Conservation (phyloP, 1,140 invertebrate genomes). For the Polyergus mexicanus region DNA sequence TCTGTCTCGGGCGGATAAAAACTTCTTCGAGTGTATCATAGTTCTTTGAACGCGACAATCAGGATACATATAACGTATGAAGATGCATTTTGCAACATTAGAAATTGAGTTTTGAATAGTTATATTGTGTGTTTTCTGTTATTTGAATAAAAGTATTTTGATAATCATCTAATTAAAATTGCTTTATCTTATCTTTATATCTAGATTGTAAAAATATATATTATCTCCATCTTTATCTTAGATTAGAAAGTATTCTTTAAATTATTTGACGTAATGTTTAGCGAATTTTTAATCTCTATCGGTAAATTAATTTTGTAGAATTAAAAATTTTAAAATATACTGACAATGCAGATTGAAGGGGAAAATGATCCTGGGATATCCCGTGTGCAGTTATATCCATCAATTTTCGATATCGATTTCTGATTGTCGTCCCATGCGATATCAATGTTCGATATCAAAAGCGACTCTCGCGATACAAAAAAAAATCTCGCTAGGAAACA, state of each 20-base stretch:
- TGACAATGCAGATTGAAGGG: too few species aligned
- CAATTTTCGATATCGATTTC: slow-evolving; percentile 31
- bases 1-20: not conserved
- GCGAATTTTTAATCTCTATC: too few species aligned
- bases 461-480: slow-evolving; percentile 62
- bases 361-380: not conserved
- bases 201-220: too few species aligned
- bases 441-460: slow-evolving; percentile 69
- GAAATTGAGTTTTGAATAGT: slow-evolving; percentile 15
- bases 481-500: slow-evolving; percentile 18
- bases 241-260: too few species aligned
- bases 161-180: too few species aligned
- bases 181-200: too few species aligned
- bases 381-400: not conserved
- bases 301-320: too few species aligned
- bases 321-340: not conserved
- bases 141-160: too few species aligned
- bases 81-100: not conserved
- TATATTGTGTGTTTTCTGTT: not conserved
- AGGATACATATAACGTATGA: slow-evolving; percentile 10
- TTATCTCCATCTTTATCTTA: too few species aligned
- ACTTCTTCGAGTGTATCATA: not conserved
- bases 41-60: not conserved
- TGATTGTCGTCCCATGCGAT: slow-evolving; percentile 16
- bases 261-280: too few species aligned